Evolutionary conservation across 2,113 vertebrate genomes (phyloP).

Genomic region (Lichenostomus cassidix): DNA sequence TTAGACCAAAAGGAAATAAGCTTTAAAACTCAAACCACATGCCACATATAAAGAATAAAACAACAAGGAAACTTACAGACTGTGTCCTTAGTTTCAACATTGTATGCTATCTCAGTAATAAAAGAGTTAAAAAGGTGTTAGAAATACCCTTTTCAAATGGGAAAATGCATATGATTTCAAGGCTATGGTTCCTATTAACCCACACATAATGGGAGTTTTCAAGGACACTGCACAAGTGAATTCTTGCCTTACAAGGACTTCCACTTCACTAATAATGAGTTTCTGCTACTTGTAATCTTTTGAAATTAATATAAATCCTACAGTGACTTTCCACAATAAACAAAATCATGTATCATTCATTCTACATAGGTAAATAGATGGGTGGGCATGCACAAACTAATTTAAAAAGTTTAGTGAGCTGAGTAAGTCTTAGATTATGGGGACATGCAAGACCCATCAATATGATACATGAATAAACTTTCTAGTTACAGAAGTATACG

Average conservation of each 20-base stretch:
- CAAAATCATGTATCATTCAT: neutral
- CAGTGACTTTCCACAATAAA: neutral
- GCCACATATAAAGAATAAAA: constrained; percentile 31
- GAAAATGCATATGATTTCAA: constrained; percentile 24
- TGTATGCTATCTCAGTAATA: neutral
- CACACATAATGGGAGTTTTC: neutral
- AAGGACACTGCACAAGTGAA: neutral
- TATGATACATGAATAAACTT: neutral
- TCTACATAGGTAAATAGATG: neutral
- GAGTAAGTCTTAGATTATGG: neutral
- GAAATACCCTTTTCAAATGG: constrained; percentile 12
- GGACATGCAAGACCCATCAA: neutral
- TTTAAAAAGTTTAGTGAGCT: neutral
- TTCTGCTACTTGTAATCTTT: neutral
- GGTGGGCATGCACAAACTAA: neutral
- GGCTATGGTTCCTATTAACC: neutral
- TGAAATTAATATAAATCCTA: neutral
- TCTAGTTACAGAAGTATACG: neutral
- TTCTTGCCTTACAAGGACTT: neutral
- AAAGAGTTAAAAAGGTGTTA: constrained; percentile 16
- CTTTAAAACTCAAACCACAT: constrained; percentile 72
- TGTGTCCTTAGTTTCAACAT: neutral
- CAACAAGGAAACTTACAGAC: neutral
- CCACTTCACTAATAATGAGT: neutral
- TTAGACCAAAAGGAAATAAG: constrained; percentile 66